Evolutionary conservation across 2,888 invertebrate species (phyloP).

Genomic region (Rotaria magnacalcarata): DNA sequence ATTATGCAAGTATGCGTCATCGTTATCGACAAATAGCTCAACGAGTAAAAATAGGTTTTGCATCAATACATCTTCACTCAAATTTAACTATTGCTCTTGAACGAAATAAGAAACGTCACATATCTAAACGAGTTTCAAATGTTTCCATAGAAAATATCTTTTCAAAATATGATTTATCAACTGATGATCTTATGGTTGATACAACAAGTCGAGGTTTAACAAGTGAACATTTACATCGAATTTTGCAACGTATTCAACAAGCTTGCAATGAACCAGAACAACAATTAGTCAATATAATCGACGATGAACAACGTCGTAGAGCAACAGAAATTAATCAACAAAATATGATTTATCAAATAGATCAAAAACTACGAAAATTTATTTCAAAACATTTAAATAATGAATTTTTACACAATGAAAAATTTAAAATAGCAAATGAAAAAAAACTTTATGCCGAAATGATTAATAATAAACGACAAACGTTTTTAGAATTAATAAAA

Average conservation of each 20-base stretch:
- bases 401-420: background rate
- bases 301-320: background rate
- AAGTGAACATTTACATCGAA: background rate
- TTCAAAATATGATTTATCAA: conserved; percentile 13
- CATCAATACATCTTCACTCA: background rate
- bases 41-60: background rate
- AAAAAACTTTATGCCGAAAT: background rate
- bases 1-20: conserved; percentile 33
- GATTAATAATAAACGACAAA: background rate
- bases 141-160: background rate
- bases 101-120: background rate
- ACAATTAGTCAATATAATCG: background rate
- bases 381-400: conserved; percentile 19
- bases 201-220: background rate
- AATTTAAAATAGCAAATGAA: background rate
- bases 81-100: background rate
- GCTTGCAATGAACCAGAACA: background rate
- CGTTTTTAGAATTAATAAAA: conserved; percentile 14
- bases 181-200: background rate
- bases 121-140: background rate
- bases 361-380: conserved; percentile 32
- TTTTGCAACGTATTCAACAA: background rate
- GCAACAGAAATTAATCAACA: conserved; percentile 21
- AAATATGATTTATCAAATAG: conserved; percentile 2
- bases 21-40: conserved; percentile 29